Evolutionary conservation across 2,888 invertebrate genomes (phyloP).

Genomic region (Drosophila helvetica): DNA sequence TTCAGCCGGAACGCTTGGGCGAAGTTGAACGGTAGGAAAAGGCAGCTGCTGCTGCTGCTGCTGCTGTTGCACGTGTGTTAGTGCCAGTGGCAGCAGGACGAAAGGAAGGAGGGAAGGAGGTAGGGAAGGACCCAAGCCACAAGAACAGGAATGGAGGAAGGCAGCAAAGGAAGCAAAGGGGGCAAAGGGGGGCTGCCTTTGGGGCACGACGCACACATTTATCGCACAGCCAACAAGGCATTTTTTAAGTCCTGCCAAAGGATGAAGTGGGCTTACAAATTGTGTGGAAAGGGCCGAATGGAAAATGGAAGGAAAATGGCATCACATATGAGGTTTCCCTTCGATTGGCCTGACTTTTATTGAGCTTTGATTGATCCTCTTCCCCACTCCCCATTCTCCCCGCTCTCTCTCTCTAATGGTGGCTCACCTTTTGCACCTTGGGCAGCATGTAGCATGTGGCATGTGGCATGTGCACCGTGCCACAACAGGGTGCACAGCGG

Average conservation of each 20-base stretch:
- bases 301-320: constrained; percentile 18
- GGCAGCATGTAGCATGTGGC: not conserved
- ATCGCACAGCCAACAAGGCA: constrained; percentile 68
- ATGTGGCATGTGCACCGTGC: not conserved
- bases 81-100: constrained; percentile 28
- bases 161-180: too few relatives aligned
- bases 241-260: constrained; percentile 71
- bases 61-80: constrained; percentile 31
- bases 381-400: not conserved
- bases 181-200: constrained; percentile 52
- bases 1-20: constrained; percentile 37
- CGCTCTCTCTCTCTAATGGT: constrained; percentile 18
- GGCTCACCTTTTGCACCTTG: constrained; percentile 25
- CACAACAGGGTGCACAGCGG: not conserved
- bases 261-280: constrained; percentile 9
- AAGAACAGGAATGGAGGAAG: constrained; percentile 43
- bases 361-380: constrained; percentile 37
- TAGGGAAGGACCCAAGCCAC: constrained; percentile 57
- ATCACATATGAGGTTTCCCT: constrained; percentile 22
- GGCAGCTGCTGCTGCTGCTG: constrained; percentile 71
- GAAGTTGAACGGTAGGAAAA: constrained; percentile 65
- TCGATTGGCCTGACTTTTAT: constrained; percentile 14
- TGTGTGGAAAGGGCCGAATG: constrained; percentile 11
- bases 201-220: constrained; percentile 59
- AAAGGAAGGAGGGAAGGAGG: not conserved